These are phyloP conservation scores for Siniperca chuatsi DNA, from an alignment of 2,113 vertebrate genomes.

Conservation along the genomic window DNA sequence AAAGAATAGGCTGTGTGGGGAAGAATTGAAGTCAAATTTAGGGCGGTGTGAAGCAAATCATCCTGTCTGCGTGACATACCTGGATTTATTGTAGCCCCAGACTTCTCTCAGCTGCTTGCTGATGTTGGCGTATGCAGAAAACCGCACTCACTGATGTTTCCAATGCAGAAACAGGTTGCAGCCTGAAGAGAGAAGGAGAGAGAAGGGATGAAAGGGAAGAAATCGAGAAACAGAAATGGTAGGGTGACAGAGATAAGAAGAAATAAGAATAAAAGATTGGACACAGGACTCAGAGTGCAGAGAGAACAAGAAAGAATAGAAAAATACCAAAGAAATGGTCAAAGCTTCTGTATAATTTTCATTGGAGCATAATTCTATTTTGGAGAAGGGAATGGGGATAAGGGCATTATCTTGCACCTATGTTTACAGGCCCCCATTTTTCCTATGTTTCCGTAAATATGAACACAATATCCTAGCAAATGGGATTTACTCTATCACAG, in stretches of 20 bases:
- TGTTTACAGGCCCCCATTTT: constrained; percentile 47
- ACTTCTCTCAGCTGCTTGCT: constrained; percentile 12
- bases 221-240: constrained; percentile 13
- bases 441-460: constrained; percentile 71
- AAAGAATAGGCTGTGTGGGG: not conserved
- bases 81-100: constrained; percentile 32
- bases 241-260: constrained; percentile 35
- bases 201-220: constrained; percentile 10
- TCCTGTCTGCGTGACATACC: constrained; percentile 12
- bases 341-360: constrained; percentile 38
- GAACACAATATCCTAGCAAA: constrained; percentile 69
- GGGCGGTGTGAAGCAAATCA: constrained; percentile 16
- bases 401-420: constrained; percentile 61
- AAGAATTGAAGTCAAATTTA: not conserved
- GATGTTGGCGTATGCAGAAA: constrained; percentile 12
- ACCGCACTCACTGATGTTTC: not conserved
- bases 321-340: constrained; percentile 40
- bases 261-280: constrained; percentile 59
- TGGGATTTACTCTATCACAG: constrained; percentile 65
- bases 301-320: constrained; percentile 30
- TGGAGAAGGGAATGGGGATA: constrained; percentile 42
- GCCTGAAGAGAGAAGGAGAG: constrained; percentile 3
- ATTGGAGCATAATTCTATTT: constrained; percentile 45
- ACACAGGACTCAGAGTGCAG: constrained; percentile 41
- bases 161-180: constrained; percentile 43